Conservation (phyloP, 1,140 invertebrate species). For the Ctenoplectra terminalis region DNA sequence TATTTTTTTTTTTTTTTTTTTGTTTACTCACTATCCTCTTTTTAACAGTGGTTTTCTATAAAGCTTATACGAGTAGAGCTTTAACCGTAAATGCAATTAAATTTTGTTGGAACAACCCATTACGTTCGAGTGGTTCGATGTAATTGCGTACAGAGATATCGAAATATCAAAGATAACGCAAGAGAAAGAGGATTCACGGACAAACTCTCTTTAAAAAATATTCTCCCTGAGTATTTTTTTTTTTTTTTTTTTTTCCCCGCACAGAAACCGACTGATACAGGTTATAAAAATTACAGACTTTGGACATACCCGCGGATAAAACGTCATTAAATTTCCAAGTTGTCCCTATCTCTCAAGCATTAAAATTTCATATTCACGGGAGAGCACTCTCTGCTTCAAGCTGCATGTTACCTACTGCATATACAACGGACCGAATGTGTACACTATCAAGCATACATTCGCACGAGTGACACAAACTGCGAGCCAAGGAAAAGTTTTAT, state of each 20-base stretch:
- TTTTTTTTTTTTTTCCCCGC: too few relatives aligned
- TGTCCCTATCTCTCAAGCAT: conserved; percentile 46
- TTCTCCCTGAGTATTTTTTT: neutral
- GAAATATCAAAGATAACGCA: neutral
- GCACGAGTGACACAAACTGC: conserved; percentile 2
- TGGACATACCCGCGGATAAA: conserved; percentile 22
- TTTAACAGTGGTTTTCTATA: neutral
- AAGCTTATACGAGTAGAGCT: neutral
- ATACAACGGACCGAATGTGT: neutral
- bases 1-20: too few relatives aligned
- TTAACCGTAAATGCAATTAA: neutral
- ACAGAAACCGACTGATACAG: too few relatives aligned
- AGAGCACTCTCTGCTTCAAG: conserved; percentile 17
- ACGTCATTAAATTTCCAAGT: conserved; percentile 52
- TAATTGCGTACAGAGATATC: neutral
- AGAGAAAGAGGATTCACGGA: neutral
- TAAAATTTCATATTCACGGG: conserved; percentile 51
- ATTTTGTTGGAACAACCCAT: neutral
- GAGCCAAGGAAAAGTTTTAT: conserved; percentile 13
- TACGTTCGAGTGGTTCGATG: neutral
- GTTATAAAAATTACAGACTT: neutral
- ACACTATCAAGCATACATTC: conserved; percentile 16
- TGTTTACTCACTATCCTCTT: neutral
- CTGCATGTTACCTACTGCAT: neutral
- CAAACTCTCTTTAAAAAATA: neutral